phyloP scores from a whole-genome alignment of 2,888 invertebrate genomes.

The Polia nebulosa region DNA sequence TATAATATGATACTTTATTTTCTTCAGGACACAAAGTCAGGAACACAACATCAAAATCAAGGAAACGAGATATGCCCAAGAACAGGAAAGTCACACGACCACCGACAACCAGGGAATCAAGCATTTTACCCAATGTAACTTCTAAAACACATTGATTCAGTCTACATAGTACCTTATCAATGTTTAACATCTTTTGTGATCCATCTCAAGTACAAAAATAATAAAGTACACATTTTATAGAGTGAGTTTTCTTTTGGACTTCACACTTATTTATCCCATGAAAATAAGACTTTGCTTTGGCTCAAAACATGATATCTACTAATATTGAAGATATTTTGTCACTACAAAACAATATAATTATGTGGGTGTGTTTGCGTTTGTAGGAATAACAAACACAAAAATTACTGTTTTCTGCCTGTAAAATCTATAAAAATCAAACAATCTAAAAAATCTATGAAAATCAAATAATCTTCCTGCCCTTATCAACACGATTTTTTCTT shows the following conservation, averaged over 20 bases:
- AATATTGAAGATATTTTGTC: too few relatives aligned
- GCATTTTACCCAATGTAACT: neutral
- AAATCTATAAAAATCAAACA: too few relatives aligned
- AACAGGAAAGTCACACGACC: neutral
- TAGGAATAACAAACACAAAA: too few relatives aligned
- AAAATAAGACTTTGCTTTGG: too few relatives aligned
- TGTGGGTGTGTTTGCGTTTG: too few relatives aligned
- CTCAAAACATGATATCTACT: too few relatives aligned
- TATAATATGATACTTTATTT: neutral
- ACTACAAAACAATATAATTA: too few relatives aligned
- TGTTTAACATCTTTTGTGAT: neutral
- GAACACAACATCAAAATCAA: neutral
- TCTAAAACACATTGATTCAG: slow-evolving; percentile 3
- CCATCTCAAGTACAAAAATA: slow-evolving; percentile 35
- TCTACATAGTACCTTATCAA: neutral
- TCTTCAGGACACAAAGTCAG: slow-evolving; percentile 29
- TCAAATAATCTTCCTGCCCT: too few relatives aligned
- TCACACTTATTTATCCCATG: neutral
- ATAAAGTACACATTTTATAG: slow-evolving; percentile 34
- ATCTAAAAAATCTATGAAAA: too few relatives aligned
- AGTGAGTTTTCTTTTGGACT: neutral
- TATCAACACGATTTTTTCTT: too few relatives aligned
- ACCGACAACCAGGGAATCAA: neutral
- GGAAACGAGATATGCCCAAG: neutral
- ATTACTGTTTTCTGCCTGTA: too few relatives aligned